These are phyloP conservation scores for Drosophila takahashii DNA, from an alignment of 1,140 invertebrate species.

Conservation along the genomic window DNA sequence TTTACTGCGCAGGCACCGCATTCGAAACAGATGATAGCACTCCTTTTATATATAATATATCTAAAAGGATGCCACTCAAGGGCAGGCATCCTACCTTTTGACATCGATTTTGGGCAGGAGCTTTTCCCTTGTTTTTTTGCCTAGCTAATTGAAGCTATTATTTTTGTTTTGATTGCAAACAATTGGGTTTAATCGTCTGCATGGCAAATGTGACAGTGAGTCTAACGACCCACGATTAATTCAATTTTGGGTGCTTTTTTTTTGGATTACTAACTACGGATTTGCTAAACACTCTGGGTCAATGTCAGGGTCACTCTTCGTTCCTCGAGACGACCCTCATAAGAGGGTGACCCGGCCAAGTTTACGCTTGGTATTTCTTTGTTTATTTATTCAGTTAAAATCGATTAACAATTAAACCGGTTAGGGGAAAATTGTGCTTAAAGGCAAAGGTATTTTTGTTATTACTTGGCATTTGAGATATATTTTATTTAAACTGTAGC, in stretches of 20 bases:
- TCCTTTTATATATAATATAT: neutral
- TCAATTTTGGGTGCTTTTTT: constrained; percentile 15
- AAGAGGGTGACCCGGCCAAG: constrained; percentile 46
- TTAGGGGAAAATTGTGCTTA: neutral
- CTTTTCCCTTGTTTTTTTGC: no score
- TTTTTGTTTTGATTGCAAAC: constrained; percentile 36
- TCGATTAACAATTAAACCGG: constrained; percentile 26
- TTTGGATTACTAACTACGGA: neutral
- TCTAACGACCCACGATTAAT: constrained; percentile 12
- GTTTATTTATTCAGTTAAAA: constrained; percentile 22
- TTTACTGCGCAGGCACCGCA: constrained; percentile 51
- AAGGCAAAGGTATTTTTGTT: neutral
- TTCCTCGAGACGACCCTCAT: constrained; percentile 23
- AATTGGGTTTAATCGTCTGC: constrained; percentile 27
- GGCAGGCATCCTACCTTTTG: constrained; percentile 17
- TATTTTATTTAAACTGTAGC: neutral
- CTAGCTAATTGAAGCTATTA: constrained; percentile 18
- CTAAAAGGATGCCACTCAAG: constrained; percentile 26
- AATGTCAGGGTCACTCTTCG: constrained; percentile 46
- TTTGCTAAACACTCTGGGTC: constrained; percentile 39
- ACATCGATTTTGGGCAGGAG: constrained; percentile 23
- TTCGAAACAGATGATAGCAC: constrained; percentile 55
- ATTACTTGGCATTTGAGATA: neutral
- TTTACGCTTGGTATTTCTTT: constrained; percentile 13
- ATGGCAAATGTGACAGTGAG: constrained; percentile 26